Evolutionary conservation across 2,888 invertebrate genomes (phyloP).

Genomic region (Scaptomyza flava): DNA sequence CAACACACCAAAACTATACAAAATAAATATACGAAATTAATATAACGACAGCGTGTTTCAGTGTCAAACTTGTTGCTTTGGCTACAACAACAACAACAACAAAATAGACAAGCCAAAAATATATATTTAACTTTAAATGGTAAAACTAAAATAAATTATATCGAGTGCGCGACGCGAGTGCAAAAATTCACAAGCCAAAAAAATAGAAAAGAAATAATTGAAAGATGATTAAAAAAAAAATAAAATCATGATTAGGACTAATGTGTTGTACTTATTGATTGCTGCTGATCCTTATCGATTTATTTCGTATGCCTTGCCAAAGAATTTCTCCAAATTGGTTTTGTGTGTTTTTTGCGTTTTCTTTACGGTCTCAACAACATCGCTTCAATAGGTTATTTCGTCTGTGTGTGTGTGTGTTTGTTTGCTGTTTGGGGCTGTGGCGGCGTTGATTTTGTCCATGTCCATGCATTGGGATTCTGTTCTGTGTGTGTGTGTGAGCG

Average conservation of each 20-base stretch:
- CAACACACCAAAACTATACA: slow-evolving; percentile 8
- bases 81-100: slow-evolving; percentile 24
- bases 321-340: slow-evolving; percentile 48
- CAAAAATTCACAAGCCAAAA: slow-evolving; percentile 8
- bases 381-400: slow-evolving; percentile 41
- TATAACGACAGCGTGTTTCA: slow-evolving; percentile 40
- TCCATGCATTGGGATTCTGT: slow-evolving; percentile 29
- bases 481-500: slow-evolving; percentile 8
- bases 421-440: slow-evolving; percentile 57
- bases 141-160: slow-evolving; percentile 27
- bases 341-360: slow-evolving; percentile 32
- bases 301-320: slow-evolving; percentile 13
- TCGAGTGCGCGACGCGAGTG: slow-evolving; percentile 65
- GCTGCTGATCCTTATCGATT: slow-evolving; percentile 39
- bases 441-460: slow-evolving; percentile 64
- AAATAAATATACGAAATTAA: slow-evolving; percentile 13
- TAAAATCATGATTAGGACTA: slow-evolving; percentile 52
- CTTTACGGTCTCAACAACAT: slow-evolving; percentile 45
- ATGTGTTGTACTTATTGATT: slow-evolving; percentile 26
- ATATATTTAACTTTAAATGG: slow-evolving; percentile 31
- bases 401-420: slow-evolving; percentile 17
- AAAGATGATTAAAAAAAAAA: slow-evolving; percentile 27
- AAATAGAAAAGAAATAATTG: slow-evolving; percentile 17
- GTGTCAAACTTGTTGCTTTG: slow-evolving; percentile 40
- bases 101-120: slow-evolving; percentile 31